phyloP scores from a whole-genome alignment of 2,113 vertebrate genomes.

The Noturus placidus region DNA sequence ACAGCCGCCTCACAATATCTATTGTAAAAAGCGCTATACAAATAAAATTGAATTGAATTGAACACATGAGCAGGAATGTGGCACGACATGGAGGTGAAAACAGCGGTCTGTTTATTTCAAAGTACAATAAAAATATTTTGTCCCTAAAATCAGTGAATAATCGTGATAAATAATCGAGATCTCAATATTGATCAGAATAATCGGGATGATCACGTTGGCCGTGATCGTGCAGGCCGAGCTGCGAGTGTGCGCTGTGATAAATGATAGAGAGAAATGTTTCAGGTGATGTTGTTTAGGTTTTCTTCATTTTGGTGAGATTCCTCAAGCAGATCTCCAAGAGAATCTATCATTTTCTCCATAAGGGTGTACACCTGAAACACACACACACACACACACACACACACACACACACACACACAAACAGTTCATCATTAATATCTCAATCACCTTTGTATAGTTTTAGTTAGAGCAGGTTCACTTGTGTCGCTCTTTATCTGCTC shows the following conservation, averaged over 20 bases:
- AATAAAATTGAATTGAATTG: too few species aligned
- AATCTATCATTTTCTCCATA: conserved; percentile 61
- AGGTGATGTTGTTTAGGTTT: neutral
- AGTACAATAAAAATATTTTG: too few species aligned
- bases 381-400: conserved; percentile 39
- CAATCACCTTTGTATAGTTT: neutral
- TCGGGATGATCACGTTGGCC: too few species aligned
- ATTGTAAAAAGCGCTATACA: too few species aligned
- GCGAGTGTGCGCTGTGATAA: neutral
- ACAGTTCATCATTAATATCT: neutral
- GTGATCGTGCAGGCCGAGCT: too few species aligned
- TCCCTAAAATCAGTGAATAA: too few species aligned
- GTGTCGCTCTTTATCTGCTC: neutral
- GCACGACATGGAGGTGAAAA: too few species aligned
- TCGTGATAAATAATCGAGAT: too few species aligned
- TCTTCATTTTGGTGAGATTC: conserved; percentile 44
- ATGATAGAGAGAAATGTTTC: neutral
- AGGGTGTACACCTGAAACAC: conserved; percentile 61
- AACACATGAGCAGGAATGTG: too few species aligned
- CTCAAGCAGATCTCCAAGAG: conserved; percentile 58
- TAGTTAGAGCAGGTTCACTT: neutral
- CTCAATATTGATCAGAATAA: too few species aligned
- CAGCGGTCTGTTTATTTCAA: too few species aligned
- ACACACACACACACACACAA: neutral
- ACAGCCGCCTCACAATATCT: too few species aligned